A percentile compares a stretch with the other conserved stretches of the same genome.
phyloP scores from a whole-genome alignment of 2,888 invertebrate species.

The Crioceris asparagi region DNA sequence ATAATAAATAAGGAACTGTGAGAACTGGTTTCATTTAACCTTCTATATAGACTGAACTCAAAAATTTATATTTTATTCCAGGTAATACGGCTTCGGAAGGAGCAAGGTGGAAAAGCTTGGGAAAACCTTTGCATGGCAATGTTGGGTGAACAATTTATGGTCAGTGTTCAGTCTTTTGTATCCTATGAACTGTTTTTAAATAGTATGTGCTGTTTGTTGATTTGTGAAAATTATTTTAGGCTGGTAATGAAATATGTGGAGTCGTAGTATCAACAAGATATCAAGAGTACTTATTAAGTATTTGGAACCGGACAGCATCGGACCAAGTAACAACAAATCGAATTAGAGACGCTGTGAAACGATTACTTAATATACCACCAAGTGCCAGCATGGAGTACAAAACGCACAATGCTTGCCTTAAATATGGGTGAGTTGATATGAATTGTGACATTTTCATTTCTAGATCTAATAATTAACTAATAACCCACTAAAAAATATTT shows the following conservation, averaged over 20 bases:
- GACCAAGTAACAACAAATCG: slow-evolving; percentile 80
- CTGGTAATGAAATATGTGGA: slow-evolving; percentile 96
- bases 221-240: slow-evolving; percentile 23
- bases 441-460: neutral
- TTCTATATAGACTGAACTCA: neutral
- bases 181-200: neutral
- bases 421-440: slow-evolving; percentile 40
- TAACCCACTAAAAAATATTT: too few species aligned
- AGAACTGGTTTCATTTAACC: neutral
- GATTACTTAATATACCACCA: slow-evolving; percentile 89
- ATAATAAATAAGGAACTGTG: too few species aligned
- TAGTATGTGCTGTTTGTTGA: neutral
- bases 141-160: slow-evolving; percentile 98
- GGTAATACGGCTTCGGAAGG: slow-evolving; percentile 82
- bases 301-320: slow-evolving; percentile 94
- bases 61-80: slow-evolving; percentile 32
- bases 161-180: slow-evolving; percentile 19
- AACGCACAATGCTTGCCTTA: slow-evolving; percentile 69
- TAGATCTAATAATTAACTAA: slow-evolving; percentile 1
- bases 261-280: slow-evolving; percentile 91
- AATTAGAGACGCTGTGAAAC: slow-evolving; percentile 88
- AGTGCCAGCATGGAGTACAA: slow-evolving; percentile 93
- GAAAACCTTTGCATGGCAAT: slow-evolving; percentile 97
- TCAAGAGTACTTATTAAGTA: slow-evolving; percentile 91
- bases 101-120: slow-evolving; percentile 93